These are phyloP conservation scores for Phaethornis superciliosus DNA, from an alignment of 2,113 vertebrate genomes.

Conservation along the genomic window DNA sequence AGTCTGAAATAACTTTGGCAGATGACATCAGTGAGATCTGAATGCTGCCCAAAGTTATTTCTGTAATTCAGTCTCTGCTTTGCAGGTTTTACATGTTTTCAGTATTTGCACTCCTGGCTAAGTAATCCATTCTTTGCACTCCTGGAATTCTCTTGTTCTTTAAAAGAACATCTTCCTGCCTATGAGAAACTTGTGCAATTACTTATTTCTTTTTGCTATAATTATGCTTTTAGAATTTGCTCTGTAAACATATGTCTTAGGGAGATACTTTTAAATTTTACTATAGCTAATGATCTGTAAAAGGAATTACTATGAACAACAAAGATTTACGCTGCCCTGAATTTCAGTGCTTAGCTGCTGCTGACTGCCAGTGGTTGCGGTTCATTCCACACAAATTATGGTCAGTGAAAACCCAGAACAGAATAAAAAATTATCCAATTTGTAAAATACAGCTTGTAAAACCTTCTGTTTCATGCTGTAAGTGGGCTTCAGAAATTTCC, in stretches of 20 bases:
- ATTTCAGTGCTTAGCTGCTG: not conserved
- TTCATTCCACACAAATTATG: not conserved
- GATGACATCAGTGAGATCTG: not conserved
- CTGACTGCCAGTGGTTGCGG: not conserved
- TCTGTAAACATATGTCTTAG: constrained; percentile 3
- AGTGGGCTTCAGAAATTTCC: constrained; percentile 1
- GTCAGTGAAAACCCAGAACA: not conserved
- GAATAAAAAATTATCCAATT: not conserved
- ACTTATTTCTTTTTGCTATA: not conserved
- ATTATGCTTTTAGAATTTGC: constrained; percentile 20
- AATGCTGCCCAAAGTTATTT: not conserved
- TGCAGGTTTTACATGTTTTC: not conserved
- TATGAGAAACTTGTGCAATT: constrained; percentile 22
- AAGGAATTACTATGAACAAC: not conserved
- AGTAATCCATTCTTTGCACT: not conserved
- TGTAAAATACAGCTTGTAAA: not conserved
- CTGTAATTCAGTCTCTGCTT: not conserved
- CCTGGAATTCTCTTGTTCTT: not conserved
- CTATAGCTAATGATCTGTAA: not conserved
- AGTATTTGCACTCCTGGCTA: constrained; percentile 20
- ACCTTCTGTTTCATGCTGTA: not conserved
- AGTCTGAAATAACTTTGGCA: not conserved
- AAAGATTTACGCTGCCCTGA: not conserved
- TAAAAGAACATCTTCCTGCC: not conserved
- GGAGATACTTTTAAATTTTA: not conserved